phyloP scores from a whole-genome alignment of 2,888 invertebrate species.

The Sarcophaga subvicina region DNA sequence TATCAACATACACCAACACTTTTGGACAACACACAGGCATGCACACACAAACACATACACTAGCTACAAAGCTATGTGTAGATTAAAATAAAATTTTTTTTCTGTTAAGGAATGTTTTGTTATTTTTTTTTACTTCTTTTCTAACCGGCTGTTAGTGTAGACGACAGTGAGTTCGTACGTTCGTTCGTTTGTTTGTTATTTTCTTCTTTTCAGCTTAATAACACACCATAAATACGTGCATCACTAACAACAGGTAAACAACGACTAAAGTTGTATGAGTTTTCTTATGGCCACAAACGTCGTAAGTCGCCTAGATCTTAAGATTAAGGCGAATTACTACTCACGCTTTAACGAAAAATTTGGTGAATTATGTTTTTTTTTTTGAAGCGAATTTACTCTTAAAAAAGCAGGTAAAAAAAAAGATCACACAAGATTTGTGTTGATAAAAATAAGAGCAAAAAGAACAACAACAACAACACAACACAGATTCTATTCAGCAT shows the following conservation, averaged over 20 bases:
- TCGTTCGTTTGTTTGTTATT: not conserved
- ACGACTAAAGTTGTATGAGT: slow-evolving; percentile 53
- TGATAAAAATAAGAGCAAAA: slow-evolving; percentile 29
- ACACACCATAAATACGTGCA: slow-evolving; percentile 48
- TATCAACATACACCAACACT: slow-evolving; percentile 4
- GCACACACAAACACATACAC: not conserved
- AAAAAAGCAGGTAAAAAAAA: slow-evolving; percentile 50
- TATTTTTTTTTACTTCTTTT: slow-evolving; percentile 34
- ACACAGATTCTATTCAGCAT: slow-evolving; percentile 22
- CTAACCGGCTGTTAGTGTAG: slow-evolving; percentile 54
- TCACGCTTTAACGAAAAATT: too few relatives aligned
- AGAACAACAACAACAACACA: slow-evolving; percentile 23
- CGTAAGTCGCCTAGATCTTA: too few relatives aligned
- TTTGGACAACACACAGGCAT: not conserved
- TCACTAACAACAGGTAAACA: slow-evolving; percentile 60
- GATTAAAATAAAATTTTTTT: slow-evolving; percentile 36
- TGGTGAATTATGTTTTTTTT: too few relatives aligned
- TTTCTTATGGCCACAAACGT: slow-evolving; percentile 1
- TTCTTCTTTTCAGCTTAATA: not conserved
- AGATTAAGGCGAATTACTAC: too few relatives aligned
- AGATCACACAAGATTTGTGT: slow-evolving; percentile 2
- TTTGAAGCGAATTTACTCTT: slow-evolving; percentile 17
- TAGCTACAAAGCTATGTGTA: slow-evolving; percentile 8
- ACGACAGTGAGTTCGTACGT: slow-evolving; percentile 9
- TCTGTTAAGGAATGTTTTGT: slow-evolving; percentile 53